phyloP scores from a whole-genome alignment of 2,113 vertebrate species.

The Neogobius melanostomus region DNA sequence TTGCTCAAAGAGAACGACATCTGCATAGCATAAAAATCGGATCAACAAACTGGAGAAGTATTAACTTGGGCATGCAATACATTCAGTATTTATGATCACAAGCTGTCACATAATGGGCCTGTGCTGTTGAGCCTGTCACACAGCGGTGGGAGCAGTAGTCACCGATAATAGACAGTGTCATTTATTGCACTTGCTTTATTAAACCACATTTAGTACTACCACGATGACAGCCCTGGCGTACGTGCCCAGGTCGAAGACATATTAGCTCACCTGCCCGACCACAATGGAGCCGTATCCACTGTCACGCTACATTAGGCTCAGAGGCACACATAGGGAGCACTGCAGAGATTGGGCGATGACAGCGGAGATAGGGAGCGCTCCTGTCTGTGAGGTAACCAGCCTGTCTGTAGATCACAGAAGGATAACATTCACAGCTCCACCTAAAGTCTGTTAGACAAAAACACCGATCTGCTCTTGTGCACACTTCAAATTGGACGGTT shows the following conservation, averaged over 20 bases:
- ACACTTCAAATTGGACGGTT: background rate
- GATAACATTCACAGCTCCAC: slow-evolving; percentile 77
- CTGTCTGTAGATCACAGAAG: slow-evolving; percentile 74
- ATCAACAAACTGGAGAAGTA: slow-evolving; percentile 21
- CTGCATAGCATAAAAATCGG: background rate
- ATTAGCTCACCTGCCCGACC: slow-evolving; percentile 79
- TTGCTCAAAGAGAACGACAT: background rate
- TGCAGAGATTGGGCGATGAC: slow-evolving; percentile 72
- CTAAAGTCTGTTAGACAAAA: slow-evolving; percentile 40
- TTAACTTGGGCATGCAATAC: slow-evolving; percentile 43
- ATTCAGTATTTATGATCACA: slow-evolving; percentile 74
- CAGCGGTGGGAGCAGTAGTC: slow-evolving; percentile 62
- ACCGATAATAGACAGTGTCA: slow-evolving; percentile 5
- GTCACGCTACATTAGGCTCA: slow-evolving; percentile 75
- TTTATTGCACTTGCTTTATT: background rate
- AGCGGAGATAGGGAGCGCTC: slow-evolving; percentile 60
- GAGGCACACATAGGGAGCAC: slow-evolving; percentile 46
- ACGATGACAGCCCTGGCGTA: slow-evolving; percentile 35
- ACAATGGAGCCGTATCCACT: slow-evolving; percentile 60
- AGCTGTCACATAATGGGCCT: slow-evolving; percentile 71
- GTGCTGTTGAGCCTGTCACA: slow-evolving; percentile 63
- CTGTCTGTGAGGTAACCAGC: slow-evolving; percentile 68
- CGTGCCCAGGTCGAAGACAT: slow-evolving; percentile 64
- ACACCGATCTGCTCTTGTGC: slow-evolving; percentile 7
- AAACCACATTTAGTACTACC: background rate